These are phyloP conservation scores for Anastrepha ludens DNA, from an alignment of 1,140 invertebrate genomes.

Conservation along the genomic window DNA sequence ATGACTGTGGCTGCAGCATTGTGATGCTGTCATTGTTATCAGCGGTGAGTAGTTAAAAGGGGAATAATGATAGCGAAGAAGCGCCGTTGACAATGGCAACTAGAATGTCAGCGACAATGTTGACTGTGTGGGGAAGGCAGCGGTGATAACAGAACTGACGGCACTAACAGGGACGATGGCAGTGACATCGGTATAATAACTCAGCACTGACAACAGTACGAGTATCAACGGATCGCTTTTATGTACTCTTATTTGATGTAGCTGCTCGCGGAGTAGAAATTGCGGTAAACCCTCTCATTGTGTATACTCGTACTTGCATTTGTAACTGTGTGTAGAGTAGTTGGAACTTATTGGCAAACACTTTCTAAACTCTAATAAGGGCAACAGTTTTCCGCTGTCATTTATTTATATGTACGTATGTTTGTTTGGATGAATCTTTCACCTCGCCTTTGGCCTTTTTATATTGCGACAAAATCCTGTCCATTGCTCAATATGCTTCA, in stretches of 20 bases:
- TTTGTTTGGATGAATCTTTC: neutral
- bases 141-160: neutral
- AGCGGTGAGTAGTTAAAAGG: neutral
- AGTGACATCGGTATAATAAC: conserved; percentile 26
- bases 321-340: neutral
- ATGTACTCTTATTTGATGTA: neutral
- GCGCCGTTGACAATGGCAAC: neutral
- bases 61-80: neutral
- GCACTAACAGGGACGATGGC: neutral
- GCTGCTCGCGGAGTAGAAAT: neutral
- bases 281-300: neutral
- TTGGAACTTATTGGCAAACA: conserved; percentile 2
- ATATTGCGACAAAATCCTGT: neutral
- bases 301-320: neutral
- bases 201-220: neutral
- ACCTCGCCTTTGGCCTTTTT: neutral
- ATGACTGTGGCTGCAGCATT: neutral
- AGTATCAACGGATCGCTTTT: neutral
- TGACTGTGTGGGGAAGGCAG: neutral
- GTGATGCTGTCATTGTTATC: conserved; percentile 43
- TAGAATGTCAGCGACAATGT: neutral
- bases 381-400: neutral
- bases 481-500: neutral
- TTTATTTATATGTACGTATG: neutral
- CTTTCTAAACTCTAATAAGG: conserved; percentile 28